Conservation (phyloP, 2,888 invertebrate genomes). For the Xestobium rufovillosum region DNA sequence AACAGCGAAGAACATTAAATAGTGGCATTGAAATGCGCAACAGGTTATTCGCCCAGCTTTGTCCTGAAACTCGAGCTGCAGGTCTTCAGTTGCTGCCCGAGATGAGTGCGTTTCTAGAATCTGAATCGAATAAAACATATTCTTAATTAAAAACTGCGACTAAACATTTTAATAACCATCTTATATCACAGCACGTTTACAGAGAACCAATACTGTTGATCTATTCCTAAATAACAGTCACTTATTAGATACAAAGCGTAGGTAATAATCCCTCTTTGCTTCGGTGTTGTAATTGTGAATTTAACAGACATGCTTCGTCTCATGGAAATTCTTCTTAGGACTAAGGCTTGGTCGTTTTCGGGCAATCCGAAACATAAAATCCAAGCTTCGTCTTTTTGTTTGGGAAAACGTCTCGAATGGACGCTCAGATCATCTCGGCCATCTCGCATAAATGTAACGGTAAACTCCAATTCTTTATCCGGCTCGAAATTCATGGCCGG, state of each 20-base stretch:
- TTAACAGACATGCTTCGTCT: conserved; percentile 44
- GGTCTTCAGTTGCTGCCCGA: no score
- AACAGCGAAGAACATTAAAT: no score
- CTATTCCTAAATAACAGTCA: conserved; percentile 87
- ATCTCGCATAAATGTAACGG: no score
- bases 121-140: no score
- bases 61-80: no score
- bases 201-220: conserved; percentile 89
- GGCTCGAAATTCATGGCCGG: conserved; percentile 40
- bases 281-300: conserved; percentile 58
- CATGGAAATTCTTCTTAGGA: conserved; percentile 67
- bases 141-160: no score
- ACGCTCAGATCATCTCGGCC: conserved; percentile 42
- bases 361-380: conserved; percentile 75
- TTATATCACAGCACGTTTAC: no score
- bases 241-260: conserved; percentile 82
- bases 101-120: no score
- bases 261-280: conserved; percentile 46
- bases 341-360: conserved; percentile 64
- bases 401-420: conserved; percentile 83
- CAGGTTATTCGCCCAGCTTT: no score
- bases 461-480: conserved; percentile 36
- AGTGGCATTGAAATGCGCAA: no score
- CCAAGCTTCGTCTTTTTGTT: conserved; percentile 95
- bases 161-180: no score